Base-by-base conservation (phyloP, 2,888 invertebrate species). In the Ceratothoa steindachneri region DNA sequence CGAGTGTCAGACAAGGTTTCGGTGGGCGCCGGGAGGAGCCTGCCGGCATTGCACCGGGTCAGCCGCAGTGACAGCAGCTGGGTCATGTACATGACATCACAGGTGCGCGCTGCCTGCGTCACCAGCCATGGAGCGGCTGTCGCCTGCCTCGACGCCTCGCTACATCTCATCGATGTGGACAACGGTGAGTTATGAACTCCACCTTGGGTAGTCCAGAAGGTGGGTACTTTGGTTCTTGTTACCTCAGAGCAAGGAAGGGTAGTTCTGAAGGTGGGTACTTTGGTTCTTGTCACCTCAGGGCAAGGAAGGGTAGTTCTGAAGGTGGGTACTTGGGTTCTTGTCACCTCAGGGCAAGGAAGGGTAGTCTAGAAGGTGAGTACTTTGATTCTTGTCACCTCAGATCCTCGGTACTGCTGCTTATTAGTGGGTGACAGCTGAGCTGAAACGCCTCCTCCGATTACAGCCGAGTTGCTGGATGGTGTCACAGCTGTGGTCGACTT, bases 131-230 rank as follows among this genome's bases (percentile, higher is more conserved):
- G 67, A 22, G 76, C 73, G 30, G 72, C 76, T 30, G 28, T 79
- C 19, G 69, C 76, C 4, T 79, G 79, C 24, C 27, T 41, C 0
- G 79, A 79, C 71, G 71, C 69, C 53, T 66, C 74, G 1, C 74
- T 79, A 0, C 79, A 77, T 29, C 64, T 79, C 3, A 52, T 79
- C 22, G 68, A 74, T 52, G 72, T 79, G 24, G 76, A 71, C 1
- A 74, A 74, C 30, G 79, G 79, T 78, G 31, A 66, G 69, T 5
- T 12, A 9, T n/a, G n/a, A n/a, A n/a, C n/a, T n/a, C n/a, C n/a
- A n/a, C n/a, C n/a, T n/a, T n/a, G n/a, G n/a, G n/a, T n/a, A n/a
- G n/a, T n/a, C n/a, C n/a, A n/a, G n/a, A n/a, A n/a, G n/a, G n/a
- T n/a, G n/a, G n/a, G n/a, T n/a, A n/a, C n/a, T n/a, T n/a, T n/a